Evolutionary conservation across 2,113 vertebrate genomes (phyloP), one percentile per base, ranked within the genome.

Genomic region (Ciconia stormi): DNA sequence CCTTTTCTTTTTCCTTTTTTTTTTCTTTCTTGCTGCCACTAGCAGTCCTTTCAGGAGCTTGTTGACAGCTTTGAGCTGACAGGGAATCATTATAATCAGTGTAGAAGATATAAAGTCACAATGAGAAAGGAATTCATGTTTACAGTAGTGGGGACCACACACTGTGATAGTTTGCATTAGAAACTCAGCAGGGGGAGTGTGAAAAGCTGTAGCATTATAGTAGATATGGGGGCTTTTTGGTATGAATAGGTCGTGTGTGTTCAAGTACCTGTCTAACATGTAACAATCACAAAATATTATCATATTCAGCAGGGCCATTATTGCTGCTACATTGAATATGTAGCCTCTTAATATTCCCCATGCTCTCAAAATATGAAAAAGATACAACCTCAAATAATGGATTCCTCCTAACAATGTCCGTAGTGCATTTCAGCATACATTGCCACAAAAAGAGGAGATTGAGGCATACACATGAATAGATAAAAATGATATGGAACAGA

Each of bases 101-200:
- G 88, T 67, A 97, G 95, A 97, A 98, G 95, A 97, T 96, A 97
- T 50, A 91, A 97, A 98, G 93, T 97, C 97, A 98, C 96, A 97
- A 98, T 88, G 69, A 98, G 95, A 96, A 94, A 94, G 53, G 93
- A 97, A 97, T 97, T 97, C 76, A 80, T 98, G 97, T 98, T 98
- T 98, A 98, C 90, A 96, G 96, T 96, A 97, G 73, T 66, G 77
- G 50, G 40, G 97, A 97, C 97, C 97, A 95, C 98, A 98, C 96
- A 97, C 98, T 98, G 98, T 87, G 98, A 97, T 91, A 91, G 96
- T 98, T 98, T 98, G 98, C 97, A 98, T 98, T 97, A 98, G 97
- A 96, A 97, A 93, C 97, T 86, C 98, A 98, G 98, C 98, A 97
- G 97, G 97, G 88, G 52, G 47, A 79, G 69, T 86, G 66, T 90